phyloP scores from a whole-genome alignment of 2,888 invertebrate genomes.

The Dryobota labecula region DNA sequence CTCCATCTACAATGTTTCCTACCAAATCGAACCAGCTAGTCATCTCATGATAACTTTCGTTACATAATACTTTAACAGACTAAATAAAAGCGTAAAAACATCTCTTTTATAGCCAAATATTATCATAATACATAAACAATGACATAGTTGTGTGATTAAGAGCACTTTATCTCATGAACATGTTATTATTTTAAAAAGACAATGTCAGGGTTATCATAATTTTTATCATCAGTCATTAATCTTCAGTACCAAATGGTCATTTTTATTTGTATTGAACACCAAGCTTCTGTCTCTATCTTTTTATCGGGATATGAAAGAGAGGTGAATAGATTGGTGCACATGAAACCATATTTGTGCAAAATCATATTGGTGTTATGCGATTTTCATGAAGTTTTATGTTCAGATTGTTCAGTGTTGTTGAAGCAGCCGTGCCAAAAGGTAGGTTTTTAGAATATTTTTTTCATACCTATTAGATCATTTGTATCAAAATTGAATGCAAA shows the following conservation, averaged over 20 bases:
- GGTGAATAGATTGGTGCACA: slow-evolving; percentile 5
- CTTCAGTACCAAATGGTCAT: slow-evolving; percentile 28
- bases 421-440: slow-evolving; percentile 54
- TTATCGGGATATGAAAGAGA: slow-evolving; percentile 43
- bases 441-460: slow-evolving; percentile 14
- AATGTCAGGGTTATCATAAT: slow-evolving; percentile 64
- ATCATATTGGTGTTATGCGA: slow-evolving; percentile 18
- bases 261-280: slow-evolving; percentile 21
- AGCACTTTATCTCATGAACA: not conserved
- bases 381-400: slow-evolving; percentile 50
- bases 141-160: slow-evolving; percentile 25
- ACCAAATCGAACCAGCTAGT: not conserved
- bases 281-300: slow-evolving; percentile 26
- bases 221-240: slow-evolving; percentile 26
- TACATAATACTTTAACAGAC: slow-evolving; percentile 9
- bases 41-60: not conserved
- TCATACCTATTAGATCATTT: not conserved
- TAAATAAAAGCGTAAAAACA: slow-evolving; percentile 10
- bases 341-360: slow-evolving; percentile 31
- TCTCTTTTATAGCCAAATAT: slow-evolving; percentile 9
- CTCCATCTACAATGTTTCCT: not conserved
- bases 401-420: slow-evolving; percentile 61
- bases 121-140: slow-evolving; percentile 31
- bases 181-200: slow-evolving; percentile 33
- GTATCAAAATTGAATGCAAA: not conserved